Evolutionary conservation across 2,888 invertebrate species (phyloP).

Genomic region (Drosophila borborema): DNA sequence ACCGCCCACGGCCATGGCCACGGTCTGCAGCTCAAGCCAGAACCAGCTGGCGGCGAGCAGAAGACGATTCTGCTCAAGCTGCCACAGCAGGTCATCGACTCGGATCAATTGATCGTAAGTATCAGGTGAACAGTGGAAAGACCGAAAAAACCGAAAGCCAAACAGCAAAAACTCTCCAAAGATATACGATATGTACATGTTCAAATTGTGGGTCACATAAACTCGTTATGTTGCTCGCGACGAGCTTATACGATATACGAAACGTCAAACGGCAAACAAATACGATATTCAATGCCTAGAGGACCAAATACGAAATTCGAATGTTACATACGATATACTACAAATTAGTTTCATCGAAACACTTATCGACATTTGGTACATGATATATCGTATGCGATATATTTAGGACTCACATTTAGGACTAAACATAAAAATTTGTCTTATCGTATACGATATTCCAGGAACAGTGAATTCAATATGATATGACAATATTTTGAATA

Average conservation of each 20-base stretch:
- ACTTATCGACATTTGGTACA: background rate
- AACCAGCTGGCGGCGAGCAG: slow-evolving; percentile 65
- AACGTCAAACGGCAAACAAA: background rate
- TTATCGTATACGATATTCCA: background rate
- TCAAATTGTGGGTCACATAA: slow-evolving; percentile 8
- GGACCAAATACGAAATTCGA: too few species aligned
- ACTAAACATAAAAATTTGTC: too few species aligned
- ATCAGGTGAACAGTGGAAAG: background rate
- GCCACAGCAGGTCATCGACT: slow-evolving; percentile 82
- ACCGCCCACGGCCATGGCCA: slow-evolving; percentile 24
- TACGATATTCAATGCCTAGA: background rate
- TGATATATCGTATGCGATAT: background rate
- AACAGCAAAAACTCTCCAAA: slow-evolving; percentile 27
- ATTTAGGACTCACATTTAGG: background rate
- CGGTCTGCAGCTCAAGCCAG: slow-evolving; percentile 61
- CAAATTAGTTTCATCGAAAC: background rate
- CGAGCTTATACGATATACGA: slow-evolving; percentile 7
- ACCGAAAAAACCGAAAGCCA: background rate
- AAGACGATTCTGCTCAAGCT: slow-evolving; percentile 84
- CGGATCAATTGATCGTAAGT: slow-evolving; percentile 85
- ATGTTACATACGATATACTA: background rate
- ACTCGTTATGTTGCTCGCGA: background rate
- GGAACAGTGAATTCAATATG: background rate
- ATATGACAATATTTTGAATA: too few species aligned
- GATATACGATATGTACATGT: slow-evolving; percentile 19